phyloP scores from a whole-genome alignment of 2,113 vertebrate species.

The zebrafish (Danio rerio) region GRCz12tu NC_133181.1:55471001-55471500 shows the following conservation, averaged over 20 bases:
- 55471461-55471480: neutral
- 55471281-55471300: slow-evolving; percentile 53
- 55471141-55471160: slow-evolving; percentile 5
- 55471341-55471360: slow-evolving; percentile 29
- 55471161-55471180: slow-evolving; percentile 55
- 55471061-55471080: neutral
- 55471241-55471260: slow-evolving; percentile 60
- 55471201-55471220: slow-evolving; percentile 28
- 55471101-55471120: neutral
- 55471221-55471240: slow-evolving; percentile 29
- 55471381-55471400: neutral
- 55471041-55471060: neutral
- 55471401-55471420: slow-evolving; percentile 23
- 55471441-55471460: neutral
- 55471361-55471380: slow-evolving; percentile 17
- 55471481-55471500: neutral
- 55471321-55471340: slow-evolving; percentile 17
- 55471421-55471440: neutral
- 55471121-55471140: neutral
- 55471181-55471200: slow-evolving; percentile 38
- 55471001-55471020: neutral
- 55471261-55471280: slow-evolving; percentile 61
- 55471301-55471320: slow-evolving; percentile 15
- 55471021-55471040: neutral
- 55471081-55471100: no score